Evolutionary conservation across 2,888 invertebrate species (phyloP).

Genomic region (Ophioninae sp.): DNA sequence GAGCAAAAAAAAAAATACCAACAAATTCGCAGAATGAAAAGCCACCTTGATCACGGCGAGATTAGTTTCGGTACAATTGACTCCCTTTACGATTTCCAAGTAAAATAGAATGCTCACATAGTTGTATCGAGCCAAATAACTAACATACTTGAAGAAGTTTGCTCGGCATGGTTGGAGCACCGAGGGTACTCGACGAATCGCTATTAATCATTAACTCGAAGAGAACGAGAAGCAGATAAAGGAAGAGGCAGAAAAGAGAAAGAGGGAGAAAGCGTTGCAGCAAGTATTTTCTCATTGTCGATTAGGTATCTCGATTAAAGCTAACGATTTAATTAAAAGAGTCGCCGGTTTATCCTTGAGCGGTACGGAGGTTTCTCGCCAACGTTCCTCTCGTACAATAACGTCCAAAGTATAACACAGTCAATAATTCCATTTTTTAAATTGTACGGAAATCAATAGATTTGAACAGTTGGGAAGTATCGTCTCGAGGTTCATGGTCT

Average conservation of each 20-base stretch:
- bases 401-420: not conserved
- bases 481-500: too few relatives aligned
- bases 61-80: slow-evolving; percentile 30
- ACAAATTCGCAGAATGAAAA: slow-evolving; percentile 63
- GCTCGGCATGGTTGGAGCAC: slow-evolving; percentile 4
- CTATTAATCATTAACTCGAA: slow-evolving; percentile 38
- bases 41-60: slow-evolving; percentile 3
- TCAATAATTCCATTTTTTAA: not conserved
- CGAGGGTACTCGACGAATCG: slow-evolving; percentile 5
- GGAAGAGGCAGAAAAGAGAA: not conserved
- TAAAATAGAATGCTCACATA: slow-evolving; percentile 30
- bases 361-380: slow-evolving; percentile 9
- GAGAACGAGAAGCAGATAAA: not conserved
- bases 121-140: slow-evolving; percentile 8
- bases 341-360: slow-evolving; percentile 36
- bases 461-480: too few relatives aligned
- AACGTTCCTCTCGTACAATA: not conserved
- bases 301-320: slow-evolving; percentile 52
- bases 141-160: slow-evolving; percentile 6
- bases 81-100: slow-evolving; percentile 36
- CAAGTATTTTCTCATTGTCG: slow-evolving; percentile 50
- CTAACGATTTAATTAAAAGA: slow-evolving; percentile 54
- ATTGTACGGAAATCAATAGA: too few relatives aligned
- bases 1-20: slow-evolving; percentile 34
- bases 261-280: not conserved